Evolutionary conservation across 2,888 invertebrate species (phyloP), one percentile per base, ranked within the genome.

Genomic region (Oscheius sp.): DNA sequence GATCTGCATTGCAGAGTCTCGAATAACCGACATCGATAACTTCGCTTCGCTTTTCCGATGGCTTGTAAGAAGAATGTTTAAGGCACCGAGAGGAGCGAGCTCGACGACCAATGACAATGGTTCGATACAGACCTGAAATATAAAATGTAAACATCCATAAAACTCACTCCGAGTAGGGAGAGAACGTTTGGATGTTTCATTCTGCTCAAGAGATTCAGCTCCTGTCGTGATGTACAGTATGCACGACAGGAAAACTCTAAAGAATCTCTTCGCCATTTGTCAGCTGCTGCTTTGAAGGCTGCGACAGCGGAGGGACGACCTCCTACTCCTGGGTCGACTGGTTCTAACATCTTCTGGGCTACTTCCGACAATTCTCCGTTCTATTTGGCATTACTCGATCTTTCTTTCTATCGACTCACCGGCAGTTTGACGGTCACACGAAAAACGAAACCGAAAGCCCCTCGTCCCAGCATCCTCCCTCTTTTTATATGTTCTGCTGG

Each of bases 381-480:
- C 51, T 70, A 20, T 4, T 22, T 20, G 24, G 45, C 9, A 30
- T 17, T 22, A 28, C 38, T 24, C n/a, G 2, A 1, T 81, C 80
- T 63, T 8, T 17, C 26, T 49, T 49, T 24, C 4, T 28, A 28
- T 3, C 6, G 12, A 56, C 56, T 38, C 17, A 68, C 68, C 24
- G 50, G 62, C 1, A 68, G 72, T 77, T 56, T 74, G 61, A 88
- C 86, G 5, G 86, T 85, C 0, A 92, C 94, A 82, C 92, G 91
- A 86, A 94, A 94, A 8, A 98, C 98, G 81, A 96, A 95, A 2
- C 97, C 97, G 89, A 97, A 98, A 0, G 96, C 95, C 1, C 98
- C 98, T n/a, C 95, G 91, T 0, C 97, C 97, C 36, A 94, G 89
- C 78, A 89, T 86, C 74, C 88, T 87, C 2, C 89, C 89, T 68